These are phyloP conservation scores for Eidolon dupreanum DNA, from an alignment of 2,797 vertebrate species.

Conservation along the genomic window DNA sequence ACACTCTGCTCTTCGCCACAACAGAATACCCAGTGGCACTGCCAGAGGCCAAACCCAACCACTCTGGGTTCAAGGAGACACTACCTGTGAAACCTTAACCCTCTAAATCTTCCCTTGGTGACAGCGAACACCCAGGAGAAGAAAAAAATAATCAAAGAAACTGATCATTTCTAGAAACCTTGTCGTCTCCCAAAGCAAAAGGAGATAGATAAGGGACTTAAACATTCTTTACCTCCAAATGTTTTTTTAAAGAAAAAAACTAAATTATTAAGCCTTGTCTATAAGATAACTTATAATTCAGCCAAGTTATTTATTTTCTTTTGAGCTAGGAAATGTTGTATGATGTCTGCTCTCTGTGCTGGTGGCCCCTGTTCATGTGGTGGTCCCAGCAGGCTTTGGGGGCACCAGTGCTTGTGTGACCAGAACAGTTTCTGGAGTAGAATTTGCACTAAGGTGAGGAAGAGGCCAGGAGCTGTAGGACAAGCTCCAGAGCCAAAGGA, in stretches of 20 bases:
- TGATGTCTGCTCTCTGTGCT: background rate
- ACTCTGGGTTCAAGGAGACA: conserved; percentile 90
- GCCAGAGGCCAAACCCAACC: conserved; percentile 89
- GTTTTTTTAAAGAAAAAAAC: conserved; percentile 1
- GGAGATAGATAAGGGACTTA: conserved; percentile 29
- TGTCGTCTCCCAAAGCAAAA: background rate
- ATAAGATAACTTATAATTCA: conserved; percentile 68
- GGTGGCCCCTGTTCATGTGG: background rate
- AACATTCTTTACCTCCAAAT: conserved; percentile 68
- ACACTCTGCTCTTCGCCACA: conserved; percentile 96
- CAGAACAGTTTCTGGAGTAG: conserved; percentile 17
- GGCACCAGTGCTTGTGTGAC: background rate
- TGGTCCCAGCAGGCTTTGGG: background rate
- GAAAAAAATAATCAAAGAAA: rapidly evolving
- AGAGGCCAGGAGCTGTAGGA: background rate
- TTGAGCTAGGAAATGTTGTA: background rate
- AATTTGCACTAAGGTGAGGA: conserved; percentile 56
- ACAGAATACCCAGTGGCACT: conserved; percentile 93
- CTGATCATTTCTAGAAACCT: conserved; percentile 45
- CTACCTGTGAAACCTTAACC: conserved; percentile 91
- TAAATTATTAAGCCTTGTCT: conserved; percentile 74
- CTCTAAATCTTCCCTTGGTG: background rate
- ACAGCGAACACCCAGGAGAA: background rate
- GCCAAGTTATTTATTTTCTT: conserved; percentile 71
- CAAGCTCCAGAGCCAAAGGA: background rate